These are phyloP conservation scores for Meloidogyne hapla DNA, from an alignment of 1,140 invertebrate genomes.

Conservation along the genomic window DNA sequence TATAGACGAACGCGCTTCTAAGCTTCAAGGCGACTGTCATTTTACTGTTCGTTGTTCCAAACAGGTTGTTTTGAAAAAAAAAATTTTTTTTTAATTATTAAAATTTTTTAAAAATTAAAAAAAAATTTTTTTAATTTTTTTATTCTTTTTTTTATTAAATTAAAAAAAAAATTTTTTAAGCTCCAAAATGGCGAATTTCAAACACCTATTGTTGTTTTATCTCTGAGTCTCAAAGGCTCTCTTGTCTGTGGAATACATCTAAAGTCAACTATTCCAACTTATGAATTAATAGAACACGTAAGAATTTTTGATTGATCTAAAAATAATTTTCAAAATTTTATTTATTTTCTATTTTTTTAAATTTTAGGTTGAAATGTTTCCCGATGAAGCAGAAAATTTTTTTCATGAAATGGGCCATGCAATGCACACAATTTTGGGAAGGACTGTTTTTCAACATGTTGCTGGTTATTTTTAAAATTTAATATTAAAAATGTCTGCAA, in stretches of 20 bases:
- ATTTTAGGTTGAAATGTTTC: constrained; percentile 76
- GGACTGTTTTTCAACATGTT: constrained; percentile 92
- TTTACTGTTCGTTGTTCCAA: constrained; percentile 94
- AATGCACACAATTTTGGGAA: constrained; percentile 94
- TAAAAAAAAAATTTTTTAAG: constrained; percentile 47
- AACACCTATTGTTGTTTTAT: constrained; percentile 87
- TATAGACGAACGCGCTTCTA: constrained; percentile 83
- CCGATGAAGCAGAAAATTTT: constrained; percentile 85
- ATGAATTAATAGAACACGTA: no score
- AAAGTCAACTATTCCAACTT: no score
- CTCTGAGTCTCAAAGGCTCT: constrained; percentile 78
- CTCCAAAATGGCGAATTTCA: constrained; percentile 65
- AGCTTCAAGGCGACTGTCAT: constrained; percentile 95
- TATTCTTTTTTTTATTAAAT: constrained; percentile 27
- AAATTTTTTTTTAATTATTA: no score
- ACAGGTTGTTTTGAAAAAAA: no score
- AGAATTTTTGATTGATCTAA: background rate
- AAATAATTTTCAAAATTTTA: constrained; percentile 50
- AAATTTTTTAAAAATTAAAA: no score
- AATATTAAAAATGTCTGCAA: no score
- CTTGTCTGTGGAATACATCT: no score
- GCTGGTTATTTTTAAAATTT: constrained; percentile 71
- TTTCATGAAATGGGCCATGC: constrained; percentile 99
- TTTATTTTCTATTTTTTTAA: constrained; percentile 54
- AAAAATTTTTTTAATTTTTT: constrained; percentile 73